These are phyloP conservation scores for Mythimna lalbum DNA, from an alignment of 2,888 invertebrate species.

Conservation along the genomic window DNA sequence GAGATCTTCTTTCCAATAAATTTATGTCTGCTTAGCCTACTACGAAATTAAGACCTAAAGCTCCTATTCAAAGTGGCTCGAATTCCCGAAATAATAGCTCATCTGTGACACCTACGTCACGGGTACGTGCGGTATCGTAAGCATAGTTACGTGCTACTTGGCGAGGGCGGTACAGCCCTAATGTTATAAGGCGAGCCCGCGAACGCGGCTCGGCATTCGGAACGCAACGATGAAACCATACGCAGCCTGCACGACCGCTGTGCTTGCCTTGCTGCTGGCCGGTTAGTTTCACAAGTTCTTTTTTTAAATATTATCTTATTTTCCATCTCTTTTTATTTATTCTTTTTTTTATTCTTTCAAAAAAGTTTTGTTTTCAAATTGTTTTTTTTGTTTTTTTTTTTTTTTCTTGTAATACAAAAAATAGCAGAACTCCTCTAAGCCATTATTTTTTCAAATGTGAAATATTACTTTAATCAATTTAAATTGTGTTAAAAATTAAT, in stretches of 20 bases:
- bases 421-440: too few species aligned
- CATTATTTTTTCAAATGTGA: neutral
- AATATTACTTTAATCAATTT: neutral
- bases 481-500: neutral
- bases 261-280: constrained; percentile 80
- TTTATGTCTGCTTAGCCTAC: constrained; percentile 4
- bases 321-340: neutral
- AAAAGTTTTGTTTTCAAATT: neutral
- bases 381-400: neutral
- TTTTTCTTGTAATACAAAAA: neutral
- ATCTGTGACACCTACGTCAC: constrained; percentile 44
- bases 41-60: constrained; percentile 29
- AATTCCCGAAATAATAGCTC: constrained; percentile 30
- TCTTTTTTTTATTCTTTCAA: neutral
- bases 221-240: constrained; percentile 78
- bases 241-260: constrained; percentile 75
- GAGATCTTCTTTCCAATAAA: neutral
- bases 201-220: constrained; percentile 76
- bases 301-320: constrained; percentile 40
- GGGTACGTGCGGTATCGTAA: constrained; percentile 35
- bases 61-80: constrained; percentile 21
- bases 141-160: constrained; percentile 65
- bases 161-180: constrained; percentile 75
- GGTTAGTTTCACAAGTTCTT: constrained; percentile 74
- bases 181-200: constrained; percentile 79